phyloP scores from a whole-genome alignment of 2,888 invertebrate genomes.

The Drosophila incognita region DNA sequence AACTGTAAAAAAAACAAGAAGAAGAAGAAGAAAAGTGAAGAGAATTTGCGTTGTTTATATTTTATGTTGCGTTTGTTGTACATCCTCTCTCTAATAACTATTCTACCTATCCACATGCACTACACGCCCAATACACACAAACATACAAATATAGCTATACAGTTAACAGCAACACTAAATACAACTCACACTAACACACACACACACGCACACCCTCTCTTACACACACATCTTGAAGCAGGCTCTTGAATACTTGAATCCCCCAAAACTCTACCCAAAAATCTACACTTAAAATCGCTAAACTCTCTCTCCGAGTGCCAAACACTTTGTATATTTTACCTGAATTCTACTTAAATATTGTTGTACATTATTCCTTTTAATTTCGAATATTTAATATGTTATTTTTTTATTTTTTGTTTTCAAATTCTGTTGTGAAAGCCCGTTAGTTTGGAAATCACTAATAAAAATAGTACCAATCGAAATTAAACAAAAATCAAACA shows the following conservation, averaged over 20 bases:
- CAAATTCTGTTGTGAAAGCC: slow-evolving; percentile 61
- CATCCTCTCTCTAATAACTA: slow-evolving; percentile 61
- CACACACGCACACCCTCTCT: slow-evolving; percentile 9
- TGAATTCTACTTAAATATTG: slow-evolving; percentile 62
- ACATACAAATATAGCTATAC: slow-evolving; percentile 34
- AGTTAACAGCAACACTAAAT: slow-evolving; percentile 22
- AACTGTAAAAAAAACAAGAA: slow-evolving; percentile 4
- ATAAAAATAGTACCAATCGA: slow-evolving; percentile 32
- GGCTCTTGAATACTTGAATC: slow-evolving; percentile 6
- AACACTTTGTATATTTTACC: slow-evolving; percentile 76
- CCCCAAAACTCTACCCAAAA: background rate
- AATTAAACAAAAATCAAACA: slow-evolving; percentile 6
- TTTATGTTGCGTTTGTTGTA: slow-evolving; percentile 80
- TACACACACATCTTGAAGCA: slow-evolving; percentile 18
- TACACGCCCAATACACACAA: slow-evolving; percentile 36
- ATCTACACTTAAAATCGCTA: slow-evolving; percentile 31
- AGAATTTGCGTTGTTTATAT: slow-evolving; percentile 77
- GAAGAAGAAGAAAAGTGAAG: slow-evolving; percentile 34
- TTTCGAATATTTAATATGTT: slow-evolving; percentile 34
- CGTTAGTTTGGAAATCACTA: slow-evolving; percentile 83
- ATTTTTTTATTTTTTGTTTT: slow-evolving; percentile 12
- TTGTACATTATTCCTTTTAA: slow-evolving; percentile 57
- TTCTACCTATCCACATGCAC: slow-evolving; percentile 38
- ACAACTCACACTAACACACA: slow-evolving; percentile 16
- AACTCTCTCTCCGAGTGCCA: slow-evolving; percentile 16